These are phyloP conservation scores for Grammomys dolichurus DNA, from an alignment of 2,113 vertebrate species.

Conservation along the genomic window DNA sequence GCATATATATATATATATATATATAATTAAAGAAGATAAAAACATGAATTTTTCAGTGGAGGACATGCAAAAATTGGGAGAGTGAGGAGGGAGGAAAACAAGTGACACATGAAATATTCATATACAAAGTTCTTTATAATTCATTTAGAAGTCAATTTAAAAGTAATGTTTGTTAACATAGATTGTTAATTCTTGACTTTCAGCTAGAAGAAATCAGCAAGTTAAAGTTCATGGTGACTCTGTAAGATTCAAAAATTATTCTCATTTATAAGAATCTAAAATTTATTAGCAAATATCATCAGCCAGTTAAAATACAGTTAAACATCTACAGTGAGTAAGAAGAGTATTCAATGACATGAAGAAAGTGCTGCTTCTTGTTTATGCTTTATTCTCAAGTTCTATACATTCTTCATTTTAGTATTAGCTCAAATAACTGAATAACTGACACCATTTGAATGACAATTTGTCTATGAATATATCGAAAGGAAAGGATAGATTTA, in stretches of 20 bases:
- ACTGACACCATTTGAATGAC: neutral
- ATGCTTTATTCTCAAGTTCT: neutral
- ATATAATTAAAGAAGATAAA: neutral
- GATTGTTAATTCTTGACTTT: constrained; percentile 71
- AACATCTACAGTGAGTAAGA: neutral
- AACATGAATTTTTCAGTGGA: neutral
- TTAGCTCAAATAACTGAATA: constrained; percentile 2
- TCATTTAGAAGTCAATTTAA: neutral
- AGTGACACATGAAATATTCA: neutral
- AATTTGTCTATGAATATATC: neutral
- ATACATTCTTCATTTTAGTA: neutral
- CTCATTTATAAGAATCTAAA: neutral
- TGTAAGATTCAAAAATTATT: neutral
- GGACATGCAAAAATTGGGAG: neutral
- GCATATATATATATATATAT: too few relatives aligned
- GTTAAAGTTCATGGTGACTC: neutral
- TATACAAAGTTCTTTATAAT: neutral
- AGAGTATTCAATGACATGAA: neutral
- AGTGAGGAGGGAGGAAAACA: too few relatives aligned
- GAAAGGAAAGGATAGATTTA: neutral
- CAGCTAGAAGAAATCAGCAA: constrained; percentile 13
- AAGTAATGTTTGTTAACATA: constrained; percentile 49
- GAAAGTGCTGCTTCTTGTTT: neutral
- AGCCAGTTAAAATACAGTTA: neutral
- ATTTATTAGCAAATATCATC: neutral